Base-by-base conservation (phyloP, 2,797 vertebrate genomes). In the Geotrypetes seraphini region DNA sequence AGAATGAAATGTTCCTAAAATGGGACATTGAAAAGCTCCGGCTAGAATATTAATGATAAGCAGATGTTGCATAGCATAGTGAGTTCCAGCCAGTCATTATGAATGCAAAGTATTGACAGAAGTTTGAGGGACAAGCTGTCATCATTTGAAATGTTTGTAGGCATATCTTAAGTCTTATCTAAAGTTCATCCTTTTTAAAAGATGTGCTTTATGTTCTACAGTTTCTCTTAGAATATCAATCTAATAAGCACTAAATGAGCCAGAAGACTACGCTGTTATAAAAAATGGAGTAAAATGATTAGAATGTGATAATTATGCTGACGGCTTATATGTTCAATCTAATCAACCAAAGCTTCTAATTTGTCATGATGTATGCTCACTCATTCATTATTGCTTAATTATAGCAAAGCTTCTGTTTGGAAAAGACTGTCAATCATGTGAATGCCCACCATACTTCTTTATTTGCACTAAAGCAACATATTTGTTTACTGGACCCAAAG, bases 261-360 rank as follows among this genome's bases (percentile, higher is more conserved):
- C 68, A 68, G 71, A 75, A 73, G 75, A 84, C 78, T 79, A 83
- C 79, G 75, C 67, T 69, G 65, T 75, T 81, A 72, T 72, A 61
- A 73, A 76, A 78, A 65, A n/a, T n/a, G 58, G 70, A 81, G 73
- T 78, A 76, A 79, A 85, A 83, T 83, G 53, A 85, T 80, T 79
- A 81, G 81, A 85, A 81, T 83, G 75, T 78, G 75, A 84, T 82
- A 82, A 85, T 84, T 80, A 84, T 68, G 60, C 76, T 72, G 81
- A 79, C 75, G 79, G 58, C 45, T 79, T 83, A 82, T 81, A 75
- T 75, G 74, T 62, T 79, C 74, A 69, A 71, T 81, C 78, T 83
- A 83, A 83, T 84, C 83, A 85, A 63, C 68, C 63, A n/a, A 64
- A 71, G 61, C 60, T 72, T 73, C 72, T 71, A 83, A 84, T 84